phyloP scores from a whole-genome alignment of 2,888 invertebrate genomes.

The Aphodius granarius region DNA sequence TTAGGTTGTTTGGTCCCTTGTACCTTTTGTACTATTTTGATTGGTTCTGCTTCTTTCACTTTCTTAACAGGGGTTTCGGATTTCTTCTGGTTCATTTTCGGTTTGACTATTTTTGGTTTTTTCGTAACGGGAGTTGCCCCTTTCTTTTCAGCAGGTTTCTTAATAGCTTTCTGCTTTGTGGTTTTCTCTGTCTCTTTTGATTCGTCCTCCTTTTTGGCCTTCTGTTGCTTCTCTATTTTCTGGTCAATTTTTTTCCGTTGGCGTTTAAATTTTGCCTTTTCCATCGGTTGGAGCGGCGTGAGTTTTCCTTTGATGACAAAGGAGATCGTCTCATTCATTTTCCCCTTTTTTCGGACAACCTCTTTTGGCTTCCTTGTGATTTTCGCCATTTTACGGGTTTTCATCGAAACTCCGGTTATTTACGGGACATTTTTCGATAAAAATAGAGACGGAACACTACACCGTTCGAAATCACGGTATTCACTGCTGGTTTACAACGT shows the following conservation, averaged over 20 bases:
- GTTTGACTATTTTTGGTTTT: constrained; percentile 25
- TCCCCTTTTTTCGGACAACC: constrained; percentile 40
- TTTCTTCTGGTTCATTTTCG: constrained; percentile 19
- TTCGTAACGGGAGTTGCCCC: too few species aligned
- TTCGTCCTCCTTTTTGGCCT: constrained; percentile 27
- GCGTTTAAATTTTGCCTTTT: constrained; percentile 24
- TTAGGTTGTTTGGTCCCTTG: constrained; percentile 8
- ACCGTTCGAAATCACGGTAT: background rate
- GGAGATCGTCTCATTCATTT: constrained; percentile 50
- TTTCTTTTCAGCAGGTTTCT: constrained; percentile 21
- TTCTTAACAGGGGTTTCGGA: constrained; percentile 5
- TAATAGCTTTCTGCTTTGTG: constrained; percentile 28
- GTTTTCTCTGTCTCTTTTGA: constrained; percentile 26
- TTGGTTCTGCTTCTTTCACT: background rate
- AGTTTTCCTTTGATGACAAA: constrained; percentile 51
- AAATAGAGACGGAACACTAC: background rate
- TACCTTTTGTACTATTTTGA: background rate
- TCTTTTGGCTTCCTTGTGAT: constrained; percentile 35
- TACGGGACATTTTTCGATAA: background rate
- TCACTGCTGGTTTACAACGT: constrained; percentile 33
- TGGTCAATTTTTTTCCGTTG: constrained; percentile 30
- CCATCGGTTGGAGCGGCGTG: constrained; percentile 44
- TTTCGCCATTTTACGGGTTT: constrained; percentile 30
- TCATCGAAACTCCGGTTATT: constrained; percentile 16
- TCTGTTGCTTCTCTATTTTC: constrained; percentile 38